Conservation (phyloP, 2,797 vertebrate species). For the Esox masquinongy region DNA sequence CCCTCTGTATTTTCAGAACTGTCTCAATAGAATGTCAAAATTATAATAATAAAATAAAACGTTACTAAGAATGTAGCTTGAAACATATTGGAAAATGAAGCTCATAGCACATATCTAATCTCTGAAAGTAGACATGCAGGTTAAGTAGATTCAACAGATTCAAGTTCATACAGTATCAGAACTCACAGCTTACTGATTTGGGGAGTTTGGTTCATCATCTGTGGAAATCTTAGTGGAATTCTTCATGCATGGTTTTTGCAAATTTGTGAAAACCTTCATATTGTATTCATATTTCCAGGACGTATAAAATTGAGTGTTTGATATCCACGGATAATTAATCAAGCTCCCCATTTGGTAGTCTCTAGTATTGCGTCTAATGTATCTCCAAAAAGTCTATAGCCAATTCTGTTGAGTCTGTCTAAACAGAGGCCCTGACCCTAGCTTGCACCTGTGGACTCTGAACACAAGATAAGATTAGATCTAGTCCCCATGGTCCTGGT, state of each 20-base stretch:
- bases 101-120: too few species aligned
- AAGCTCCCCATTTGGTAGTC: background rate
- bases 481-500: constrained; percentile 33
- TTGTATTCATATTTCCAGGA: background rate
- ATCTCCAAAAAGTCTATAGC: background rate
- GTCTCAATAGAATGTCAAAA: too few species aligned
- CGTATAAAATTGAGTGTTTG: background rate
- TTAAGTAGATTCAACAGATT: too few species aligned
- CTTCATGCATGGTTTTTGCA: background rate
- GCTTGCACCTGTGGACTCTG: constrained; percentile 72
- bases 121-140: too few species aligned
- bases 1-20: too few species aligned
- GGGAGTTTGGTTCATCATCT: background rate
- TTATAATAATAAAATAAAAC: too few species aligned
- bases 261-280: background rate
- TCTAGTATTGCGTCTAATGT: background rate
- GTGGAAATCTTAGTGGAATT: background rate
- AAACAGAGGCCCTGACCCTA: constrained; percentile 55
- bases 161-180: too few species aligned
- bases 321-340: background rate
- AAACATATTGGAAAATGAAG: too few species aligned
- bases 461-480: constrained; percentile 78
- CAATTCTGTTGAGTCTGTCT: constrained; percentile 34
- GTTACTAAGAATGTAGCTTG: too few species aligned
- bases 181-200: background rate